A percentile compares a stretch with the other conserved stretches of the same genome.
Conservation (phyloP, 2,113 vertebrate species). For the Tetrao urogallus region DNA sequence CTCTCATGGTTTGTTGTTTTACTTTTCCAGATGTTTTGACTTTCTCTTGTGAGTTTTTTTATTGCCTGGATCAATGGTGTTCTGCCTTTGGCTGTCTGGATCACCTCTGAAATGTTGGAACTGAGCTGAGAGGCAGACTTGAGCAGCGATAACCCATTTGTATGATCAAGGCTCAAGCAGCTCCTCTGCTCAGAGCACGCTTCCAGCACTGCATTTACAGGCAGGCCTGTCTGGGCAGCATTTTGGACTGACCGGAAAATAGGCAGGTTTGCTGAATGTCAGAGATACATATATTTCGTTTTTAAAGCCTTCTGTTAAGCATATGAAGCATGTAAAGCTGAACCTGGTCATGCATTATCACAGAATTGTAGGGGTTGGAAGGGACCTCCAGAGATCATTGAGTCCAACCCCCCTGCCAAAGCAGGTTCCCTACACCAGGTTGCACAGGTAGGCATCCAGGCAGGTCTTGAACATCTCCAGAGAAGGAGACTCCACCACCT, state of each 20-base stretch:
- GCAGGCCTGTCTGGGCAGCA: not conserved
- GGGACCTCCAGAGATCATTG: too few species aligned
- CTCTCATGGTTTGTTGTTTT: not conserved
- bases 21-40: not conserved
- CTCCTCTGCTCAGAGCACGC: not conserved
- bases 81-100: not conserved
- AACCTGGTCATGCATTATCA: not conserved
- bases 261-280: not conserved
- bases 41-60: not conserved
- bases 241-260: not conserved
- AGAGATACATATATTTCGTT: not conserved
- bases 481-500: too few species aligned
- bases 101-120: not conserved
- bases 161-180: not conserved
- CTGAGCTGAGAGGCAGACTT: fast-evolving
- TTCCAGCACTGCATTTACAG: not conserved
- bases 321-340: not conserved
- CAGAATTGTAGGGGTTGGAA: too few species aligned
- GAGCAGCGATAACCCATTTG: fast-evolving
- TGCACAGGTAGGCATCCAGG: too few species aligned
- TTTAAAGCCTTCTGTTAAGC: not conserved
- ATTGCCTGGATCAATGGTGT: fast-evolving
- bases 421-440: too few species aligned
- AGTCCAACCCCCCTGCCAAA: too few species aligned
- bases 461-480: too few species aligned